Percentiles rank a stretch among this genome's conserved stretches.
Conservation (phyloP, 2,888 invertebrate genomes). For the Oscheius sp. region DNA sequence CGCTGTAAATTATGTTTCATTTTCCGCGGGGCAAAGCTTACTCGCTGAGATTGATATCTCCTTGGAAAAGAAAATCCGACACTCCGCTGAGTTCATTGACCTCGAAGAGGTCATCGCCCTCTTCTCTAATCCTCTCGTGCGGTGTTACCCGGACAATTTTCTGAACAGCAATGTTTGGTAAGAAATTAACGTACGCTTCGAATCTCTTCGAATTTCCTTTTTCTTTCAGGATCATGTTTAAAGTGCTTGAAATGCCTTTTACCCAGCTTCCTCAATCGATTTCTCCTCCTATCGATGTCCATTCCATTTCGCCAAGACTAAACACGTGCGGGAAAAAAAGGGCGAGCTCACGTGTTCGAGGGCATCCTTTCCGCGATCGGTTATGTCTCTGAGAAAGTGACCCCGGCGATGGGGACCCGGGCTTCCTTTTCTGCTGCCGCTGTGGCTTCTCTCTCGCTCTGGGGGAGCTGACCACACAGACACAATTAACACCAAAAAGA, state of each 20-base stretch:
- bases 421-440: not conserved
- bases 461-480: conserved; percentile 6
- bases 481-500: not conserved
- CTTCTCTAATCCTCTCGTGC: conserved; percentile 5
- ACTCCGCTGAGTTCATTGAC: conserved; percentile 36
- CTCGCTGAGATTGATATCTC: conserved; percentile 40
- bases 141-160: conserved; percentile 1
- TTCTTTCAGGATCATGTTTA: not conserved
- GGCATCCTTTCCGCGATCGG: conserved; percentile 5
- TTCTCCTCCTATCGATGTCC: conserved; percentile 12
- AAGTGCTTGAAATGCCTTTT: conserved; percentile 8
- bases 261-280: conserved; percentile 11
- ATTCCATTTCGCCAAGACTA: conserved; percentile 1
- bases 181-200: not conserved
- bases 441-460: not conserved
- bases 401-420: conserved; percentile 7
- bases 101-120: conserved; percentile 29
- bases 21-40: not conserved
- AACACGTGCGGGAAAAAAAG: not conserved
- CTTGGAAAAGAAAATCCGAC: conserved; percentile 38
- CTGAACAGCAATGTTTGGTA: not conserved
- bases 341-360: conserved; percentile 1
- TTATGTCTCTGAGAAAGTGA: conserved; percentile 13
- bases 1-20: not conserved
- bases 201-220: conserved; percentile 13